Percentiles rank a stretch among this genome's conserved stretches.
Evolutionary conservation across 2,888 invertebrate species (phyloP).

Genomic region (Chloroclysta siterata): DNA sequence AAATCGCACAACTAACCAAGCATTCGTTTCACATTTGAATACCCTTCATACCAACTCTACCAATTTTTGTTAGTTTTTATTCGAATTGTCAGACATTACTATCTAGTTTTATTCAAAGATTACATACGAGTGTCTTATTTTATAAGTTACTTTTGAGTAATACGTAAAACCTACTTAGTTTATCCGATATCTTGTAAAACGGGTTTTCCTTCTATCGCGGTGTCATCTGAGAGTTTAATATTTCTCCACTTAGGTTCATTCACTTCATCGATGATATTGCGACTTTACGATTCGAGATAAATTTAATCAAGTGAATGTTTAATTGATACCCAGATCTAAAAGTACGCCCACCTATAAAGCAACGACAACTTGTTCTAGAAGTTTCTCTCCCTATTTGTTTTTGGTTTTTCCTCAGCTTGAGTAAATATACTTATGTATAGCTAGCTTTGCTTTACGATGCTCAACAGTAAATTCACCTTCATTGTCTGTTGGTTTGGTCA

Average conservation of each 20-base stretch:
- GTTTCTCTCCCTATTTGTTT: neutral
- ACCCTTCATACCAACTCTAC: slow-evolving; percentile 13
- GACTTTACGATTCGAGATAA: slow-evolving; percentile 5
- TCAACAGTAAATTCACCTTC: neutral
- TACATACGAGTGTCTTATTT: no score
- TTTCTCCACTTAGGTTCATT: slow-evolving; percentile 28
- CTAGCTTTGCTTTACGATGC: neutral
- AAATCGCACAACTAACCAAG: slow-evolving; percentile 11
- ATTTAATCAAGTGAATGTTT: slow-evolving; percentile 8
- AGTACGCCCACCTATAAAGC: slow-evolving; percentile 11
- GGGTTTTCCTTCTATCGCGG: slow-evolving; percentile 29
- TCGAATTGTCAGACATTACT: slow-evolving; percentile 5
- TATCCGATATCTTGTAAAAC: slow-evolving; percentile 11
- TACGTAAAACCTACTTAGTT: no score
- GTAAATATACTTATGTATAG: neutral
- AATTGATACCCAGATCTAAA: slow-evolving; percentile 1
- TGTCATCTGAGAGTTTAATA: slow-evolving; percentile 17
- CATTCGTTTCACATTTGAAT: slow-evolving; percentile 22
- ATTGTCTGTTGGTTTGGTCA: no score
- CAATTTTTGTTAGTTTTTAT: slow-evolving; percentile 9
- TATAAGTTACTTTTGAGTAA: no score
- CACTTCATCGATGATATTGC: slow-evolving; percentile 12
- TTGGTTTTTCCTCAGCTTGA: neutral
- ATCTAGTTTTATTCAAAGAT: neutral
- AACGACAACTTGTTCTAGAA: slow-evolving; percentile 6